Base-by-base conservation (phyloP, 2,888 invertebrate genomes). In the Campopleginae sp. region DNA sequence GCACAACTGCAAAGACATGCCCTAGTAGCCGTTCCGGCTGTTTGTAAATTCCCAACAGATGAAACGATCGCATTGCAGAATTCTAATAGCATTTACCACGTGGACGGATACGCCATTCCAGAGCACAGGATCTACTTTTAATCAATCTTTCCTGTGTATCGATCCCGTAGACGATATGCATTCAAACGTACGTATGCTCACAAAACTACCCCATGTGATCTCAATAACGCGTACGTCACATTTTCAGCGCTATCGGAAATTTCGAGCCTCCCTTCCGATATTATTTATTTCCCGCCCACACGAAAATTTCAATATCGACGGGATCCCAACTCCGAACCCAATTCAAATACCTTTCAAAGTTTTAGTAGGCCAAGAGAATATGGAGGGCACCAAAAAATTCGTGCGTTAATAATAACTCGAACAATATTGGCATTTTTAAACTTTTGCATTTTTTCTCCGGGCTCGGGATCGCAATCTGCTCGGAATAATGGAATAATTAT, bases 121-220 rank as follows among this genome's bases (percentile, higher is more conserved):
- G 63, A 31, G 23, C 23, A 46, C 58, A 27, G 12, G 31, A 71
- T 71, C 71, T 48, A 38, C 38, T 61, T 61, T 63, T 71, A 71
- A 79, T 63, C 79, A 63, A 79, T 63, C 33, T 79, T 79, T 71
- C 48, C 79, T 12, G 38, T 61, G 58, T 61, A 46, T 44, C 44
- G 27, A 70, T 14, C 10, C 19, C 31, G 31, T 58, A 68, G 42
- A 46, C 19, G 38, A 54, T 33, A 3, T 33, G 54, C 58, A 78
- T 58, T 44, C 33, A 7, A n/a, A 65, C 38, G 44, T 14, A 51
- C 14, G 27, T 19, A 31, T 46, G 8, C 31, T 23, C 51, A 19
- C n/a, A 58, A 44, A 79, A 46, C n/a, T 48, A 71, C 19, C 12
- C 63, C 8, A 44, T 46, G 63, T 17, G 48, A 48, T 65, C 76